Percentiles rank a stretch among this genome's conserved stretches.
These are phyloP conservation scores for Rotaria sp. DNA, from an alignment of 2,888 invertebrate species.

Conservation along the genomic window DNA sequence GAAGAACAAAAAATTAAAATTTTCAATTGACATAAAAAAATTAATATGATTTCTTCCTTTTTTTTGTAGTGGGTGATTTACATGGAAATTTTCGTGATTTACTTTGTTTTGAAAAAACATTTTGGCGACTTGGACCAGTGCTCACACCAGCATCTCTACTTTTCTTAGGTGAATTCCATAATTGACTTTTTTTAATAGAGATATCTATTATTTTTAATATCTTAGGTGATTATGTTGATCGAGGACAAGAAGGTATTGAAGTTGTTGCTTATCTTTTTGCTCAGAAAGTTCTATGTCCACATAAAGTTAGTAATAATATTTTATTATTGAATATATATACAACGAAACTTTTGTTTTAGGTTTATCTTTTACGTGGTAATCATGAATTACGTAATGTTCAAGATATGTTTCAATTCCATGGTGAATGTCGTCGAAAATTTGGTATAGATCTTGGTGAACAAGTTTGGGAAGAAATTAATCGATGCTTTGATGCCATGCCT, in stretches of 20 bases:
- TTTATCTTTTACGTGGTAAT: constrained; percentile 66
- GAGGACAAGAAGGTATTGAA: constrained; percentile 66
- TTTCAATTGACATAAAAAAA: background rate
- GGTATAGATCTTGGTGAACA: constrained; percentile 63
- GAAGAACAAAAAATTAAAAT: background rate
- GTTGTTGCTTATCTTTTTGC: constrained; percentile 67
- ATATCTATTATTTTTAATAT: constrained; percentile 59
- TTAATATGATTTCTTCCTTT: background rate
- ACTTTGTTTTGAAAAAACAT: constrained; percentile 64
- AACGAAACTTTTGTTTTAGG: constrained; percentile 42
- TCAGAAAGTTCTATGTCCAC: constrained; percentile 65
- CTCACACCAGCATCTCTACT: constrained; percentile 64
- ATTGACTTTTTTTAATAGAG: too few relatives aligned
- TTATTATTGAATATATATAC: background rate
- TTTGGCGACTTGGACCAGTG: constrained; percentile 66
- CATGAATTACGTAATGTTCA: constrained; percentile 71
- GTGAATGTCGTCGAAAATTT: constrained; percentile 67
- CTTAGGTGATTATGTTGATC: constrained; percentile 71
- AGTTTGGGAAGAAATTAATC: constrained; percentile 67
- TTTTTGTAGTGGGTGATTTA: constrained; percentile 62
- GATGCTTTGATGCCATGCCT: constrained; percentile 67
- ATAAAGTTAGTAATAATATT: constrained; percentile 50
- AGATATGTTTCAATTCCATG: constrained; percentile 67
- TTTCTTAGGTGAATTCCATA: constrained; percentile 58
- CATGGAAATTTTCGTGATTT: constrained; percentile 69